Evolutionary conservation across 2,797 vertebrate species (phyloP).

Genomic region (Sebastes glaucus): DNA sequence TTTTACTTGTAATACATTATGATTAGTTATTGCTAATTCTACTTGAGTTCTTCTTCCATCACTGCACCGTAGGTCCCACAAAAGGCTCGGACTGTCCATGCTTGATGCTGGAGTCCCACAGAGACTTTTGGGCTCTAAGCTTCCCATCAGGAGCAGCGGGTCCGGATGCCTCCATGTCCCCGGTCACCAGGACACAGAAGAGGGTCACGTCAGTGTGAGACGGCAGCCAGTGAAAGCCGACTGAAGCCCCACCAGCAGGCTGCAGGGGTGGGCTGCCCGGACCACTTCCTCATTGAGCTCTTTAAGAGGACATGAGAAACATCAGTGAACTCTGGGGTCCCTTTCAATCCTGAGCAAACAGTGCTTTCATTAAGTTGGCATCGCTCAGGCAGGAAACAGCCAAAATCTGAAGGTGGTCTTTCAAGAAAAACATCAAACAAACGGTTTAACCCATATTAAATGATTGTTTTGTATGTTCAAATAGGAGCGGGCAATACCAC

Average conservation of each 20-base stretch:
- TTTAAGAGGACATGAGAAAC: slow-evolving; percentile 64
- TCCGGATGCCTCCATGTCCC: slow-evolving; percentile 27
- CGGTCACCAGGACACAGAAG: slow-evolving; percentile 33
- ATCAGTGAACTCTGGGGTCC: slow-evolving; percentile 44
- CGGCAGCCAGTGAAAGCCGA: slow-evolving; percentile 39
- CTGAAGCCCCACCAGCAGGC: not conserved
- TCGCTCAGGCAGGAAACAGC: not conserved
- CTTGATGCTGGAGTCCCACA: slow-evolving; percentile 28
- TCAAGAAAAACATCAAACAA: slow-evolving; percentile 1
- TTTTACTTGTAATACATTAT: not conserved
- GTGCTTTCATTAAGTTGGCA: slow-evolving; percentile 48
- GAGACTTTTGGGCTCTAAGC: not conserved
- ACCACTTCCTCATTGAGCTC: slow-evolving; percentile 45
- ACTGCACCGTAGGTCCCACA: not conserved
- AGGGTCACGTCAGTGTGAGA: not conserved
- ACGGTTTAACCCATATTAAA: slow-evolving; percentile 7
- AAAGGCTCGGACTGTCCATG: not conserved
- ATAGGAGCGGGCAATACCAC: not conserved
- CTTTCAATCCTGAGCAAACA: slow-evolving; percentile 61
- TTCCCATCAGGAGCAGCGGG: slow-evolving; percentile 27
- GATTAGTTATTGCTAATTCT: not conserved
- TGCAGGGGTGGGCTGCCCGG: not conserved
- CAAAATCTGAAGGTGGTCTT: slow-evolving; percentile 6
- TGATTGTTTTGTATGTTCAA: not conserved
- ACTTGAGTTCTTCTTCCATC: not conserved